A percentile compares a stretch with the other conserved stretches of the same genome.
phyloP scores from a whole-genome alignment of 2,113 vertebrate species.

The Bufo gargarizans region DNA sequence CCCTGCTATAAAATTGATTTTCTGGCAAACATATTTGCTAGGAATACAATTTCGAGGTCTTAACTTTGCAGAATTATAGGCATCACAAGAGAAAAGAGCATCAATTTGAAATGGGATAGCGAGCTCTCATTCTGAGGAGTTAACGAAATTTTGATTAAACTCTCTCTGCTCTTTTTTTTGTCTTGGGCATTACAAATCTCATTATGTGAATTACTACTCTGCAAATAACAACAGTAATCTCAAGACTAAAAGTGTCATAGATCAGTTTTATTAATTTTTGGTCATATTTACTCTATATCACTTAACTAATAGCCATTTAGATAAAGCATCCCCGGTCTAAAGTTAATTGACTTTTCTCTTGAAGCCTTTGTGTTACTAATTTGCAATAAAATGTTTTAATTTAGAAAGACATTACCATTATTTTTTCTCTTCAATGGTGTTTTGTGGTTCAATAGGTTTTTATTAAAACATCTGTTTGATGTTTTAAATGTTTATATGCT shows the following conservation, averaged over 20 bases:
- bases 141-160: slow-evolving; percentile 30
- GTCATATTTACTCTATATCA: no score
- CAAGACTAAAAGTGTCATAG: background rate
- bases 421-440: no score
- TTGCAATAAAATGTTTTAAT: no score
- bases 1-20: slow-evolving; percentile 24
- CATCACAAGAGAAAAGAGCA: background rate
- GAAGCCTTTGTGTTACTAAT: no score
- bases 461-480: no score
- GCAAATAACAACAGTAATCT: background rate
- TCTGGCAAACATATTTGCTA: slow-evolving; percentile 21
- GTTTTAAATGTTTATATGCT: no score
- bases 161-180: slow-evolving; percentile 1
- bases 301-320: background rate
- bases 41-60: background rate
- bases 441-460: no score
- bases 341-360: background rate
- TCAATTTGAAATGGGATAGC: background rate
- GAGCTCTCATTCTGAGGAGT: slow-evolving; percentile 2
- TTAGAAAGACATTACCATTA: no score
- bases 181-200: slow-evolving; percentile 24
- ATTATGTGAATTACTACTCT: background rate
- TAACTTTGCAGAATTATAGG: slow-evolving; percentile 18
- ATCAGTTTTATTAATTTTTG: no score
- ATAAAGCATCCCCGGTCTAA: no score